A percentile compares a stretch with the other conserved stretches of the same genome.
These are phyloP conservation scores for Azorinus chamasolen DNA, from an alignment of 2,888 invertebrate species.

Conservation along the genomic window DNA sequence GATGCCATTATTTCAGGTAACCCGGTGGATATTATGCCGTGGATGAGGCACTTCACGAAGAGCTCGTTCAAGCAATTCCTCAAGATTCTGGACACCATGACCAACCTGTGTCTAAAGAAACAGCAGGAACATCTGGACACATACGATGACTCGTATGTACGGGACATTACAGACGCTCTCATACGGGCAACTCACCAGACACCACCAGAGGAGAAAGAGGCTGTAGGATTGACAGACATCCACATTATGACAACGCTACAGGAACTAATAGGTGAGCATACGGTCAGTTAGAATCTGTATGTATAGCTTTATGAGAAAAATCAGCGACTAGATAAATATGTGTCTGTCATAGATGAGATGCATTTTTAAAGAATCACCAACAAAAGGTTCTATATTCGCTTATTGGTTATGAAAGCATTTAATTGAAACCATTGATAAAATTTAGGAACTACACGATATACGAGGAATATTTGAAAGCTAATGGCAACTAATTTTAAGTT, in stretches of 20 bases:
- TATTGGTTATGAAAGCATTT: too few species aligned
- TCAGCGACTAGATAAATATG: too few species aligned
- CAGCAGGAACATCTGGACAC: slow-evolving; percentile 76
- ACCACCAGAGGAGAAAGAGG: slow-evolving; percentile 66
- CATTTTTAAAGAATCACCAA: too few species aligned
- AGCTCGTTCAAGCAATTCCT: slow-evolving; percentile 71
- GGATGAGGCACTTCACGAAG: slow-evolving; percentile 77
- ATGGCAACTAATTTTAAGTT: too few species aligned
- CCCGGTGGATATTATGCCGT: slow-evolving; percentile 81
- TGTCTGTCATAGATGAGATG: too few species aligned
- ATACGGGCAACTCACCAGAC: slow-evolving; percentile 74
- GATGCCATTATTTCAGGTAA: slow-evolving; percentile 77
- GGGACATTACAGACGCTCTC: slow-evolving; percentile 82
- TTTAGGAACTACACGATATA: too few species aligned
- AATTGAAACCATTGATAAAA: too few species aligned
- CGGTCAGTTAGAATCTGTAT: too few species aligned
- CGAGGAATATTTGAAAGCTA: too few species aligned
- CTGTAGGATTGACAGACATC: slow-evolving; percentile 75
- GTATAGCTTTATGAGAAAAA: too few species aligned
- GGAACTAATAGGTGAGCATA: slow-evolving; percentile 73
- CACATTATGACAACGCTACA: slow-evolving; percentile 79
- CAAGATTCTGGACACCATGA: slow-evolving; percentile 75
- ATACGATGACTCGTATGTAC: slow-evolving; percentile 68
- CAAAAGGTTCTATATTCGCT: too few species aligned
- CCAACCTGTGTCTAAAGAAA: slow-evolving; percentile 75